Percentiles rank a stretch among this genome's conserved stretches.
phyloP scores from a whole-genome alignment of 2,113 vertebrate genomes.

The Pan troglodytes region NHGRI_mPanTro3-v2.1_pri NC_072411.2:139054501-139055000 shows the following conservation, averaged over 20 bases:
- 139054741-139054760: not conserved
- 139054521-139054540: rapidly evolving
- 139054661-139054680: not conserved
- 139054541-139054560: too few relatives aligned
- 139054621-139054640: not conserved
- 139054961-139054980: not conserved
- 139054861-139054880: not conserved
- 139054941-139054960: not conserved
- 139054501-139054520: not conserved
- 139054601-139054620: not conserved
- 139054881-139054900: not conserved
- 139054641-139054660: rapidly evolving
- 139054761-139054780: rapidly evolving
- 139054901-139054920: not conserved
- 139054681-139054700: not conserved
- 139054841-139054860: not conserved
- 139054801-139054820: not conserved
- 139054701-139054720: not conserved
- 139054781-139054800: not conserved
- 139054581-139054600: not conserved
- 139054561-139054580: not conserved
- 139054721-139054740: not conserved
- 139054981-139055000: too few relatives aligned
- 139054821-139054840: not conserved
- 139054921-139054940: not conserved